phyloP scores from a whole-genome alignment of 2,113 vertebrate species.

The Rhynchopsitta pachyrhyncha region DNA sequence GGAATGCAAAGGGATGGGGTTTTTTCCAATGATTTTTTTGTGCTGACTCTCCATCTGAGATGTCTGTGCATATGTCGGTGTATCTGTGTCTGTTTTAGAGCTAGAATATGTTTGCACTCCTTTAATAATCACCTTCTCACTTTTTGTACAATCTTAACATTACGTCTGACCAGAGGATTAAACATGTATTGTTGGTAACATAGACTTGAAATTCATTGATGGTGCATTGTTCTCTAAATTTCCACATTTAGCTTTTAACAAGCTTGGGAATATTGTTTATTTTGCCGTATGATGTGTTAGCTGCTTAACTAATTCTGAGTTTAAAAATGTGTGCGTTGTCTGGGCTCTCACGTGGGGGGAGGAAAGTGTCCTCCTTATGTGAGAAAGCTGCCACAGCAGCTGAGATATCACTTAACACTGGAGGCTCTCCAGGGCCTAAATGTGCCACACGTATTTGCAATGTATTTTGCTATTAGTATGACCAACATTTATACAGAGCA shows the following conservation, averaged over 20 bases:
- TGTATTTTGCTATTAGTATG: slow-evolving; percentile 37
- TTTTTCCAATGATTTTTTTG: background rate
- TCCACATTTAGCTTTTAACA: slow-evolving; percentile 24
- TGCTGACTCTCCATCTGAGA: slow-evolving; percentile 45
- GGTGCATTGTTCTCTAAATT: slow-evolving; percentile 31
- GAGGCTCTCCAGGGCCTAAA: slow-evolving; percentile 39
- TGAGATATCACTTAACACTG: slow-evolving; percentile 48
- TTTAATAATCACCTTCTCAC: slow-evolving; percentile 15
- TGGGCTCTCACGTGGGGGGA: background rate
- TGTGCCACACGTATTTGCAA: background rate
- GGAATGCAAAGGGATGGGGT: slow-evolving; percentile 1
- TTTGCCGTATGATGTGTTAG: slow-evolving; percentile 41
- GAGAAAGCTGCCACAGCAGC: slow-evolving; percentile 56
- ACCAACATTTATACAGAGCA: background rate
- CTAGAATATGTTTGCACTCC: background rate
- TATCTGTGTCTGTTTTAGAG: slow-evolving; percentile 30
- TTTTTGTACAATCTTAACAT: slow-evolving; percentile 6
- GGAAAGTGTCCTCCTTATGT: slow-evolving; percentile 39
- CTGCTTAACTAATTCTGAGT: slow-evolving; percentile 34
- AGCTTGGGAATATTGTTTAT: slow-evolving; percentile 35
- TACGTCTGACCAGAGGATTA: background rate
- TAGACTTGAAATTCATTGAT: background rate
- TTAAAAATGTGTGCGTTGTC: background rate
- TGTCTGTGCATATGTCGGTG: slow-evolving; percentile 28
- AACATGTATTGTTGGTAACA: background rate